Base-by-base conservation (phyloP, 64 coral and sea anemone genomes). In the Montipora foliosa region DNA sequence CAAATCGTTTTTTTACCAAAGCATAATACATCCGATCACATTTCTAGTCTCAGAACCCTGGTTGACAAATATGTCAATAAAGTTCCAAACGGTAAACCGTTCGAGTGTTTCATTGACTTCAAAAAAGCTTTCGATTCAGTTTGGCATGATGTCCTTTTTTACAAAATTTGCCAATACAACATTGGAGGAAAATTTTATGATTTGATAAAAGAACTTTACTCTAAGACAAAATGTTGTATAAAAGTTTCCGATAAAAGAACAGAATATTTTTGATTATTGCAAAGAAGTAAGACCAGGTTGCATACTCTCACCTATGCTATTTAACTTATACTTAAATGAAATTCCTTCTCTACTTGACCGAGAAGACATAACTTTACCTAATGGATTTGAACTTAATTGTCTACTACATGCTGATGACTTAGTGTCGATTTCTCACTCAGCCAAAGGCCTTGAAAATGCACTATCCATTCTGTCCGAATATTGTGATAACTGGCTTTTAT, bases 391-490 rank as follows among this genome's bases (percentile, higher is more conserved):
- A 4, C 12, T 68, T 68, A 68, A 68, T n/a, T 68, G 64, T 68
- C 64, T 67, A 14, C 64, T 68, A 2, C 57, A 83, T 62, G 80
- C 20, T 5, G 80, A 60, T n/a, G 25, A 83, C 62, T 83, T 83
- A 83, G 10, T 83, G 12, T 44, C 57, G 0, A 64, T 83, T 83
- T 83, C 80, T 17, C 80, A 83, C 80, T 53, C 80, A 7, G 55
- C 55, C 62, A 62, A 50, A 83, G 52, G 80, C 25, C 44, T 64
- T n/a, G 21, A 80, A 80, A 44, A 29, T n/a, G 53, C 47, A 8
- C 45, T 80, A 13, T 9, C 22, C 6, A 80, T n/a, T 7, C 22
- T 80, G 16, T 52, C 78, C 53, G 21, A 80, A 44, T 80, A 45
- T 80, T 80, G 78, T 44, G 6, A 80, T 21, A 52, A 82, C 51